These are phyloP conservation scores for Drosophila albomicans DNA, from an alignment of 1,140 invertebrate species.

Conservation along the genomic window DNA sequence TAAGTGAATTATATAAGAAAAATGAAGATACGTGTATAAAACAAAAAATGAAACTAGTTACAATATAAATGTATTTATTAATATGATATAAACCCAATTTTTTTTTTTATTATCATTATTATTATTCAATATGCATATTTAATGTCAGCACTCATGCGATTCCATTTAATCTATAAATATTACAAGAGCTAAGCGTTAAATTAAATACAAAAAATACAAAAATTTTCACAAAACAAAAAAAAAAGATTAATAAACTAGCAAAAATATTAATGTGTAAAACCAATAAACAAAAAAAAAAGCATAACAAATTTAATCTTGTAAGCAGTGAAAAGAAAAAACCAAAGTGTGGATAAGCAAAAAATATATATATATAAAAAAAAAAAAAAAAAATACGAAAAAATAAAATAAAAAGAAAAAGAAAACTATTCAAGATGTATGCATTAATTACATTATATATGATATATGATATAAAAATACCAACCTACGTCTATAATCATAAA, in stretches of 20 bases:
- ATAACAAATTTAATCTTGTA: conserved; percentile 21
- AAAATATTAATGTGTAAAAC: conserved; percentile 49
- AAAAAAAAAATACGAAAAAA: conserved; percentile 26
- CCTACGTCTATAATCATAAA: conserved; percentile 35
- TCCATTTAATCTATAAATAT: conserved; percentile 46
- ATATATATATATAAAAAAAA: conserved; percentile 14
- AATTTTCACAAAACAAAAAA: conserved; percentile 7
- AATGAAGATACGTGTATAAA: conserved; percentile 40
- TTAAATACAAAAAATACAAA: conserved; percentile 18
- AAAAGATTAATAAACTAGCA: conserved; percentile 39
- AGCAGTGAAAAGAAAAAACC: conserved; percentile 51
- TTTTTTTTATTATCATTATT: conserved; percentile 46
- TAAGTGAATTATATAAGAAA: conserved; percentile 28
- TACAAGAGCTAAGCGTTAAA: conserved; percentile 39
- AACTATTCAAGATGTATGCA: conserved; percentile 32
- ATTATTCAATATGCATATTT: conserved; percentile 56
- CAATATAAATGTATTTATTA: conserved; percentile 63
- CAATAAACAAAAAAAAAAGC: conserved; percentile 17
- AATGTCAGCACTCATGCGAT: conserved; percentile 54
- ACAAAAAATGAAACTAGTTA: conserved; percentile 60
- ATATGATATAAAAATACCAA: conserved; percentile 40
- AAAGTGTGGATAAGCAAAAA: conserved; percentile 51
- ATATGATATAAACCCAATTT: conserved; percentile 43
- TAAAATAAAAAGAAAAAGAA: conserved; percentile 17
- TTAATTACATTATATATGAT: conserved; percentile 22